Evolutionary conservation across 2,888 invertebrate species (phyloP).

Genomic region (Scrobipalpa costella): DNA sequence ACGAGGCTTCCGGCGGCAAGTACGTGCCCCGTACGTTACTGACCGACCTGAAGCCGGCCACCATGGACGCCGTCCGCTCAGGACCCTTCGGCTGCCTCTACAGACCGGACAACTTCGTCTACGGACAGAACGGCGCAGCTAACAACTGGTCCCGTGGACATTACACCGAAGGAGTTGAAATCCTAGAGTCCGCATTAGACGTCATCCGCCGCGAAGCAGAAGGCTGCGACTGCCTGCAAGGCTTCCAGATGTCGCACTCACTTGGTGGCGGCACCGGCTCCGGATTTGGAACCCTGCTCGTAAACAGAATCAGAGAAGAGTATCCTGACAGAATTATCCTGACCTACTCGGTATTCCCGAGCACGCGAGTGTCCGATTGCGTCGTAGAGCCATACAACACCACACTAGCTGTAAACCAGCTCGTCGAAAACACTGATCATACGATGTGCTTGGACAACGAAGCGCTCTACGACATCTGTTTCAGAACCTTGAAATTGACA

Average conservation of each 20-base stretch:
- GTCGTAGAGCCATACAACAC: slow-evolving; percentile 89
- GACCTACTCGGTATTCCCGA: slow-evolving; percentile 90
- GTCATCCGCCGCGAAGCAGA: slow-evolving; percentile 92
- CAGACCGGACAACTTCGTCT: slow-evolving; percentile 94
- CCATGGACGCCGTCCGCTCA: slow-evolving; percentile 93
- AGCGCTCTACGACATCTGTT: slow-evolving; percentile 87
- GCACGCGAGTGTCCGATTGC: slow-evolving; percentile 88
- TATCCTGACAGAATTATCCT: slow-evolving; percentile 94
- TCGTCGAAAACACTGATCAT: slow-evolving; percentile 88
- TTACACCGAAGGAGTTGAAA: slow-evolving; percentile 95
- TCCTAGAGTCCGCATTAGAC: slow-evolving; percentile 90
- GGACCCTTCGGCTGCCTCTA: slow-evolving; percentile 92
- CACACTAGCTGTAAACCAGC: slow-evolving; percentile 90
- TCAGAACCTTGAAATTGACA: slow-evolving; percentile 86
- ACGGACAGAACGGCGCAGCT: slow-evolving; percentile 79
- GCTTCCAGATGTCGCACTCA: slow-evolving; percentile 92
- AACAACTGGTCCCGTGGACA: slow-evolving; percentile 85
- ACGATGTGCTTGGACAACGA: slow-evolving; percentile 89
- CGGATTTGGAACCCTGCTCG: slow-evolving; percentile 83
- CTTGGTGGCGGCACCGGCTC: slow-evolving; percentile 77
- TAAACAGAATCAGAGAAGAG: slow-evolving; percentile 93
- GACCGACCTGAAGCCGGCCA: slow-evolving; percentile 68
- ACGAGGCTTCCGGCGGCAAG: slow-evolving; percentile 82
- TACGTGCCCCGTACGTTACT: slow-evolving; percentile 72
- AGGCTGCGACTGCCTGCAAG: slow-evolving; percentile 94